Evolutionary conservation across 2,113 vertebrate species (phyloP).

Genomic region (Chaetodon auriga): DNA sequence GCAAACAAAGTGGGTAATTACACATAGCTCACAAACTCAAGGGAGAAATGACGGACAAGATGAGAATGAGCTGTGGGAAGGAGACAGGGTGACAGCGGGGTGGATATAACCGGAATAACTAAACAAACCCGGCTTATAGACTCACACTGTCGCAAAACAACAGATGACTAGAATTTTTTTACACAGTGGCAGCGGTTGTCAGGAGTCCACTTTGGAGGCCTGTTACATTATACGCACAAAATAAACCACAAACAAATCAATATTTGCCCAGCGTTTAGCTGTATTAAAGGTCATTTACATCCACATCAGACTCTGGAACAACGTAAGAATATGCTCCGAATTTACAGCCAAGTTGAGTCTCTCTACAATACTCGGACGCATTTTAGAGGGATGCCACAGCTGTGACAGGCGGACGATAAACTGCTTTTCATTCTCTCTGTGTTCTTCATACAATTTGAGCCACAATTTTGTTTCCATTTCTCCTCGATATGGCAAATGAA

Average conservation of each 20-base stretch:
- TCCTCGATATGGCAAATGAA: conserved; percentile 33
- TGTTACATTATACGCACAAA: conserved; percentile 50
- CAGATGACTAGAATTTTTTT: conserved; percentile 37
- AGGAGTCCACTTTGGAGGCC: conserved; percentile 59
- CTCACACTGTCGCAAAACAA: conserved; percentile 50
- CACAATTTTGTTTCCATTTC: conserved; percentile 13
- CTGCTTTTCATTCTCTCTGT: conserved; percentile 15
- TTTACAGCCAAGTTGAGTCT: conserved; percentile 17
- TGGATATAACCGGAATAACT: conserved; percentile 67
- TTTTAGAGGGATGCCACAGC: conserved; percentile 34
- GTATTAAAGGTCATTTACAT: conserved; percentile 34
- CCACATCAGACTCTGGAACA: conserved; percentile 5
- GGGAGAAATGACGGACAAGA: conserved; percentile 77
- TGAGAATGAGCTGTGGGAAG: conserved; percentile 79
- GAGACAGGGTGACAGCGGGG: conserved; percentile 51
- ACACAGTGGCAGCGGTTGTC: conserved; percentile 35
- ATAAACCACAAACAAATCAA: conserved; percentile 58
- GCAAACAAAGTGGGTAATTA: conserved; percentile 84
- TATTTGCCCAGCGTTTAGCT: conserved; percentile 54
- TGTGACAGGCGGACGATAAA: conserved; percentile 35
- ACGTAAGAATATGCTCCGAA: conserved; percentile 10
- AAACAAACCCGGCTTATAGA: conserved; percentile 68
- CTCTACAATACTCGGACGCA: conserved; percentile 22
- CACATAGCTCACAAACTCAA: conserved; percentile 75
- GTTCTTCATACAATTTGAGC: conserved; percentile 22